Conservation (phyloP, 2,888 invertebrate genomes). For the Panopea generosa region DNA sequence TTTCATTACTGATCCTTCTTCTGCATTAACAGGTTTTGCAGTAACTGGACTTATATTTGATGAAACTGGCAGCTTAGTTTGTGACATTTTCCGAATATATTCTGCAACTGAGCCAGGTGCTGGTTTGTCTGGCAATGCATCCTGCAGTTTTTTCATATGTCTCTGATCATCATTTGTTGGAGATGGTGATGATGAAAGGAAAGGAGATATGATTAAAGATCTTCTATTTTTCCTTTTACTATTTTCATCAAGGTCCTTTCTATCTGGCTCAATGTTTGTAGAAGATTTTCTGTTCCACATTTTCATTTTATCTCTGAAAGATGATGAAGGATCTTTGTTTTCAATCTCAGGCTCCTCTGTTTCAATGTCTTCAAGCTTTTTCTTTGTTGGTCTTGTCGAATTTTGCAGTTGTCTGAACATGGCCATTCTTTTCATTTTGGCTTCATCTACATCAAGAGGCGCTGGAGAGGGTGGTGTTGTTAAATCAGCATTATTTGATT, state of each 20-base stretch:
- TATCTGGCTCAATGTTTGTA: conserved; percentile 25
- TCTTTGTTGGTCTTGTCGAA: conserved; percentile 57
- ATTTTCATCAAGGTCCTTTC: conserved; percentile 1
- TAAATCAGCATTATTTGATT: no score
- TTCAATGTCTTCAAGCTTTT: conserved; percentile 26
- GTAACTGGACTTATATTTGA: no score
- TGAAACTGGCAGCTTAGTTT: conserved; percentile 10
- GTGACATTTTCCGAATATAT: conserved; percentile 53
- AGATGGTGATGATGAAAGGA: conserved; percentile 30
- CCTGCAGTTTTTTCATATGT: conserved; percentile 46
- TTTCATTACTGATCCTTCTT: no score
- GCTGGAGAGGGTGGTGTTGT: no score
- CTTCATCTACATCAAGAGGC: conserved; percentile 9
- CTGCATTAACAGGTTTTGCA: no score
- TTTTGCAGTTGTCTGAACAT: conserved; percentile 49
- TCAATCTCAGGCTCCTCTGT: conserved; percentile 11
- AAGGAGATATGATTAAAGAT: conserved; percentile 40
- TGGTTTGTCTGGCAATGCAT: conserved; percentile 41
- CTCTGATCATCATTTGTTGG: conserved; percentile 30
- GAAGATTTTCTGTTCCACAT: conserved; percentile 53
- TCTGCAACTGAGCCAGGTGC: conserved; percentile 59
- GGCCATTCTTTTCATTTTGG: conserved; percentile 36
- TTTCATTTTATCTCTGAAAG: conserved; percentile 51
- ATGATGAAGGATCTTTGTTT: not conserved
- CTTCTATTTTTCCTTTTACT: conserved; percentile 22